A percentile compares a stretch with the other conserved stretches of the same genome.
Conservation (phyloP, 2,113 vertebrate species). For the Forbesichthys papilliferus region DNA sequence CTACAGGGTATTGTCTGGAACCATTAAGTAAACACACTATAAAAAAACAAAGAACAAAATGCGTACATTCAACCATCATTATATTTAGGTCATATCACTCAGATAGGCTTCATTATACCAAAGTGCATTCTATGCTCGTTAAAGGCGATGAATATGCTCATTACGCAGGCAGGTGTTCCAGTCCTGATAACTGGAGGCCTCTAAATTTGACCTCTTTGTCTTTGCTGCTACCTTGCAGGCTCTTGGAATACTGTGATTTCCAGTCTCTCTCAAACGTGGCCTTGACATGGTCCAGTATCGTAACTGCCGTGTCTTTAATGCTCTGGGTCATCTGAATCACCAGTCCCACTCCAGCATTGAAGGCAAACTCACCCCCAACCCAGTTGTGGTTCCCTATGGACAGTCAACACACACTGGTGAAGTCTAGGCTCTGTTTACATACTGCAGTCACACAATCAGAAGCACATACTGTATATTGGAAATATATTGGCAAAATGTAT, state of each 20-base stretch:
- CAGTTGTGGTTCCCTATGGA: constrained; percentile 87
- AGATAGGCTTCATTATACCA: constrained; percentile 8
- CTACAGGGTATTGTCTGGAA: background rate
- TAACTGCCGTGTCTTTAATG: constrained; percentile 52
- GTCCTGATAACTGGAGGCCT: constrained; percentile 23
- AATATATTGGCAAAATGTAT: too few relatives aligned
- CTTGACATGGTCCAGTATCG: constrained; percentile 82
- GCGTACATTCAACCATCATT: constrained; percentile 36
- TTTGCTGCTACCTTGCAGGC: constrained; percentile 65
- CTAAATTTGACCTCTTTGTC: constrained; percentile 44
- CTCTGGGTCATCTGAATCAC: constrained; percentile 79
- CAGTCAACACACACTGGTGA: background rate
- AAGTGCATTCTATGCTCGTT: constrained; percentile 30
- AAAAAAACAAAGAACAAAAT: background rate
- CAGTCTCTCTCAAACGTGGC: constrained; percentile 91
- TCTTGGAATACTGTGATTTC: constrained; percentile 85
- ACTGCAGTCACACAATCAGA: background rate
- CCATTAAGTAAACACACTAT: constrained; percentile 1
- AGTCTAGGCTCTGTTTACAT: background rate
- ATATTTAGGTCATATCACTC: constrained; percentile 19
- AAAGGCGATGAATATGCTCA: constrained; percentile 35
- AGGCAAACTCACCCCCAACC: constrained; percentile 87
- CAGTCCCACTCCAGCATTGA: constrained; percentile 87
- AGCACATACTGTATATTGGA: background rate
- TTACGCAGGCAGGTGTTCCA: constrained; percentile 22